Percentiles rank a stretch among this genome's conserved stretches.
phyloP scores from a whole-genome alignment of 2,113 vertebrate genomes.

The Motacilla alba region DNA sequence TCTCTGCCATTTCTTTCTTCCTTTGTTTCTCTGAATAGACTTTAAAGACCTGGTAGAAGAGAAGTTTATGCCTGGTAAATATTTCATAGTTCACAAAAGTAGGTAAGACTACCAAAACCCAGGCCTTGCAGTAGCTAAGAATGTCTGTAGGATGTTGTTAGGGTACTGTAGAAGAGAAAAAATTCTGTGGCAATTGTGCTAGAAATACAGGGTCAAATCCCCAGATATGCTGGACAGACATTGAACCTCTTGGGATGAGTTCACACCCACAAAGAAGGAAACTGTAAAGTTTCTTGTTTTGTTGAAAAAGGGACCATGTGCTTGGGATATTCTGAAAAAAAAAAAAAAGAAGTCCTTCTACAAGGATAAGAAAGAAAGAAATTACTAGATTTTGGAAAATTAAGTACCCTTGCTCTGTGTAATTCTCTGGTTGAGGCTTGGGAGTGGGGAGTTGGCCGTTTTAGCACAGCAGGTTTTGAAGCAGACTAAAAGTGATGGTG shows the following conservation, averaged over 20 bases:
- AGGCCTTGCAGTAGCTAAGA: neutral
- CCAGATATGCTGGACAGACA: neutral
- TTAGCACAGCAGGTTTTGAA: neutral
- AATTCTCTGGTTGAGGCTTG: neutral
- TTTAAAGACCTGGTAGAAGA: neutral
- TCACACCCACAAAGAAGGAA: neutral
- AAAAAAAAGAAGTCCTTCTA: neutral
- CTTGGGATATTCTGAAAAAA: neutral
- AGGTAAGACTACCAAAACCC: neutral
- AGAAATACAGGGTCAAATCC: neutral
- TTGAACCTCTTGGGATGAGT: neutral
- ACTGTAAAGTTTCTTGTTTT: neutral
- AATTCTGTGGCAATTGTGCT: neutral
- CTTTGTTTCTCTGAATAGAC: neutral
- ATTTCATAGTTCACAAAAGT: neutral
- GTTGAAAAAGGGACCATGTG: neutral
- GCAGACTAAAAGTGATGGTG: fast-evolving
- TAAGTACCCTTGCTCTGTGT: neutral
- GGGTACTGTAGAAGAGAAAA: neutral
- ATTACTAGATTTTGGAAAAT: neutral
- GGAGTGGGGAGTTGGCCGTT: neutral
- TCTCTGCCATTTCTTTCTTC: neutral
- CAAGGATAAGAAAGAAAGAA: neutral
- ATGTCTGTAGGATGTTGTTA: neutral
- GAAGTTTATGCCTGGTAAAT: neutral